Percentiles rank a stretch among this genome's conserved stretches.
Conservation (phyloP, 2,797 vertebrate genomes). For the Pseudochirops corinnae region DNA sequence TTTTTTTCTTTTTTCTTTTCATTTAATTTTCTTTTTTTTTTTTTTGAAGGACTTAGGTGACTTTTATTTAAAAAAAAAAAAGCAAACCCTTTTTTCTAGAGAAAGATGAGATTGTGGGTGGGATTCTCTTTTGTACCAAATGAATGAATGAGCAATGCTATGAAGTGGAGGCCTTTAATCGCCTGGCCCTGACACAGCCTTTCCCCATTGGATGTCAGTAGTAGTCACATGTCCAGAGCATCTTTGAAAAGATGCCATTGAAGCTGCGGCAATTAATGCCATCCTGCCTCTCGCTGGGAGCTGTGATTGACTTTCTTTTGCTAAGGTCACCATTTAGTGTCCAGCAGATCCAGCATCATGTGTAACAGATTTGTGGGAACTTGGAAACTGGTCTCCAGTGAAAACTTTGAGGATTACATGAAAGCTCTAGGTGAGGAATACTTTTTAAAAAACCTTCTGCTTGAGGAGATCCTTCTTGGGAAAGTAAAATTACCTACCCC, state of each 20-base stretch:
- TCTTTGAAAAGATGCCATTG: conserved; percentile 83
- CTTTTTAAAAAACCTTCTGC: background rate
- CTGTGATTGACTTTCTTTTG: conserved; percentile 51
- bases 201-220: conserved; percentile 80
- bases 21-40: background rate
- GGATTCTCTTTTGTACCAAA: conserved; percentile 52
- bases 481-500: background rate
- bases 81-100: conserved; percentile 3
- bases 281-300: conserved; percentile 65
- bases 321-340: conserved; percentile 44
- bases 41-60: background rate
- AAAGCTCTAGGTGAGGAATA: conserved; percentile 91
- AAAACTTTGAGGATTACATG: conserved; percentile 96
- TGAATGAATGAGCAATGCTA: conserved; percentile 38
- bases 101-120: conserved; percentile 57
- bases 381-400: conserved; percentile 94
- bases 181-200: conserved; percentile 72
- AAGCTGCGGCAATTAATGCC: background rate
- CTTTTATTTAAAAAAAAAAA: background rate
- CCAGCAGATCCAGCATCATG: conserved; percentile 83
- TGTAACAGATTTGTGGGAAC: conserved; percentile 93
- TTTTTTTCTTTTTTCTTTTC: conserved; percentile 1
- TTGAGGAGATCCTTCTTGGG: background rate
- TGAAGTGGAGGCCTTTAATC: conserved; percentile 77
- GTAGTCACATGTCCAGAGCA: conserved; percentile 54